phyloP scores from a whole-genome alignment of 2,113 vertebrate species.

The Rutilus rutilus region DNA sequence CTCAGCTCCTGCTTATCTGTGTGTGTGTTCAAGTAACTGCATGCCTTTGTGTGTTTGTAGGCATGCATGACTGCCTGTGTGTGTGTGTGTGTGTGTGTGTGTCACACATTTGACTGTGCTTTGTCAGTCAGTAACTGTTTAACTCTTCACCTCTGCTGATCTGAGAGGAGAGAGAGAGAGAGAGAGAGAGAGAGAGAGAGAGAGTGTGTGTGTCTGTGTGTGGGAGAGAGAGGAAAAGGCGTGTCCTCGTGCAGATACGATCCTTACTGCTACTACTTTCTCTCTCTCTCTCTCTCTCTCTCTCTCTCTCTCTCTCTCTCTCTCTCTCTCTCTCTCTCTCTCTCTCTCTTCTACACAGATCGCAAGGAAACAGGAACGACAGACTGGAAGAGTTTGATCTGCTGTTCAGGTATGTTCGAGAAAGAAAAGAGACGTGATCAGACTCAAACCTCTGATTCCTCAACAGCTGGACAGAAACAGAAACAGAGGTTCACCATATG shows the following conservation, averaged over 20 bases:
- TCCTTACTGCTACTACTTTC: conserved; percentile 61
- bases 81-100: conserved; percentile 48
- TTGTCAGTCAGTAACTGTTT: conserved; percentile 75
- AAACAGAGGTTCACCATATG: background rate
- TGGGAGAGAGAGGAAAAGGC: conserved; percentile 73
- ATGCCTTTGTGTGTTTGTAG: conserved; percentile 20
- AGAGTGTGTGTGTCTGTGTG: conserved; percentile 36
- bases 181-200: conserved; percentile 61
- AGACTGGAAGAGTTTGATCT: conserved; percentile 39
- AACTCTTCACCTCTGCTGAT: conserved; percentile 77
- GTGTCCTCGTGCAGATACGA: conserved; percentile 71
- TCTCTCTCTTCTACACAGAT: background rate
- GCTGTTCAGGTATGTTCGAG: background rate
- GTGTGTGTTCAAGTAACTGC: conserved; percentile 31
- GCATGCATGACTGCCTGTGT: conserved; percentile 18
- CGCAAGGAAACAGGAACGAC: conserved; percentile 43
- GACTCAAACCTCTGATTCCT: background rate
- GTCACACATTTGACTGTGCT: conserved; percentile 71
- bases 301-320: too few relatives aligned
- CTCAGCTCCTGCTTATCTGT: conserved; percentile 28
- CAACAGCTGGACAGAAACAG: background rate
- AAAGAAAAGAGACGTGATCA: conserved; percentile 33
- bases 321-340: conserved; percentile 24
- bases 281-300: conserved; percentile 17
- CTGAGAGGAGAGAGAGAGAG: conserved; percentile 67